A percentile compares a stretch with the other conserved stretches of the same genome.
Conservation (phyloP, 2,797 vertebrate species). For the Acipenser ruthenus region DNA sequence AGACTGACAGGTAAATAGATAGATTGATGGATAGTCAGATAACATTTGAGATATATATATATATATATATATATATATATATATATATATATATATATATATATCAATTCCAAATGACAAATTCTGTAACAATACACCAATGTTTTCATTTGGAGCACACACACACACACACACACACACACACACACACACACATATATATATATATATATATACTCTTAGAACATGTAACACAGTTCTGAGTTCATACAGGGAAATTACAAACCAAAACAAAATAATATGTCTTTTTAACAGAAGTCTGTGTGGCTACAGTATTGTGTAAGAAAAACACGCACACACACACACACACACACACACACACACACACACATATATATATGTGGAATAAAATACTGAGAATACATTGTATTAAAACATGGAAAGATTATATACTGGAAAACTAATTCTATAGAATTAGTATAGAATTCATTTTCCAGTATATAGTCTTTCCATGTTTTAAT, state of each 20-base stretch:
- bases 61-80: no score
- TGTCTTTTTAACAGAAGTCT: no score
- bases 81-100: constrained; percentile 29
- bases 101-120: constrained; percentile 6
- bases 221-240: not conserved
- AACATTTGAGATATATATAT: no score
- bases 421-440: no score
- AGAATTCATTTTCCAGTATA: no score
- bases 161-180: constrained; percentile 5
- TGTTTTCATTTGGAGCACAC: not conserved
- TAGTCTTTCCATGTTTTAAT: no score
- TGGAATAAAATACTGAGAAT: no score
- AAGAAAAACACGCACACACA: constrained; percentile 2
- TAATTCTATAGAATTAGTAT: no score
- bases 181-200: not conserved
- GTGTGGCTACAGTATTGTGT: no score
- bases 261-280: no score
- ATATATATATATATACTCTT: not conserved
- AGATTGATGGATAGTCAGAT: constrained; percentile 16
- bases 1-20: constrained; percentile 18
- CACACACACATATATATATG: not conserved
- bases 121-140: constrained; percentile 9
- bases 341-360: not conserved
- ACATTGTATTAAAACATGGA: no score
- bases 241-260: not conserved